Evolutionary conservation across 1,140 invertebrate genomes (phyloP), one percentile per base, ranked within the genome.

Genomic region (Habropoda laboriosa): DNA sequence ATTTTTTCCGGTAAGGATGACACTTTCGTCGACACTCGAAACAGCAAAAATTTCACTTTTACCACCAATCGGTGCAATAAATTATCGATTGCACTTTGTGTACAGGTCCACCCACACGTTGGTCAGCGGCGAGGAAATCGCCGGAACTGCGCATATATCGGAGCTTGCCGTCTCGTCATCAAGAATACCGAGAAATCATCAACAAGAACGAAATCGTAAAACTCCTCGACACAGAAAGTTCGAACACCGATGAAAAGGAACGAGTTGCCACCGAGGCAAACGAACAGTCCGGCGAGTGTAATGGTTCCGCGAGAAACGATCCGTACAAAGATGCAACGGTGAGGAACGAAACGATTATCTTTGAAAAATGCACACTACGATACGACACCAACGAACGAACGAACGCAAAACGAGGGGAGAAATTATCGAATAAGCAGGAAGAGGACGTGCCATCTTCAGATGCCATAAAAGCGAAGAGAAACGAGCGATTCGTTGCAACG

Each of bases 101-200:
- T 86, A 75, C 82, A 94, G 94, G 93, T 89, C 94, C 94, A 64
- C 93, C 94, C 6, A 92, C 93, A 13, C 92, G 93, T 85, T 95
- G 94, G 94, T 92, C 91, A 21, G 90, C 92, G 30, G 82, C 93
- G 13, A 91, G 94, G 79, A 94, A 93, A 72, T 94, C 94, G 0
- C 91, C 93, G 3, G 94, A 94, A 84, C 89, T 94, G 72, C 91
- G 94, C 27, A 89, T 94, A 3, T 95, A 95, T 87, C 94, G 93
- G 61, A 95, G 94, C 79, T 85, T 95, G 40, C 94, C 95, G 13
- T 85, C 88, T 16, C 89, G 93, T n/a, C 88, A 89, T 68, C 90
- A 87, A 45, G 88, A 91, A 8, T 88, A 89, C 51, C 71, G 68
- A 32, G 79, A 87, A 30, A 57, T 57, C 51, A 16, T 66, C 7